Evolutionary conservation across 2,888 invertebrate genomes (phyloP).

Genomic region (Hirtodrosophila duncani): DNA sequence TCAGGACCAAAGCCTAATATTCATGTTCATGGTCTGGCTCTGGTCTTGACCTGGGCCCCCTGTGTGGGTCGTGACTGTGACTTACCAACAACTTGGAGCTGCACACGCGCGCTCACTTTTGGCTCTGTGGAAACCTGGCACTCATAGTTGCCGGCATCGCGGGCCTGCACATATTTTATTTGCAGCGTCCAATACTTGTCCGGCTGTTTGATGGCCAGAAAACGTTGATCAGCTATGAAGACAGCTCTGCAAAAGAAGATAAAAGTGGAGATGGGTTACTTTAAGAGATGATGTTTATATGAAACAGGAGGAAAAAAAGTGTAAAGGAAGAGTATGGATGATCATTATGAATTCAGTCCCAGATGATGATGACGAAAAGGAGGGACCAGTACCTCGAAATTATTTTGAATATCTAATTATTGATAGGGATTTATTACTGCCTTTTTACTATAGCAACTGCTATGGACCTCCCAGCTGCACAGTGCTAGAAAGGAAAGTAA

Average conservation of each 20-base stretch:
- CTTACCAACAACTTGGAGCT: conserved; percentile 94
- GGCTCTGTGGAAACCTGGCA: conserved; percentile 97
- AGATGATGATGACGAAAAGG: no score
- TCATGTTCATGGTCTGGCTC: conserved; percentile 9
- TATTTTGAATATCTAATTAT: no score
- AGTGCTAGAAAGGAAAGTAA: no score
- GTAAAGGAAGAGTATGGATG: no score
- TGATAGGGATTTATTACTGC: no score
- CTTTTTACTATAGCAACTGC: no score
- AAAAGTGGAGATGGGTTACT: no score
- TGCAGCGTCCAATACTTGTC: conserved; percentile 88
- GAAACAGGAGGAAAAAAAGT: no score
- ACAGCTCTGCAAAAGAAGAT: conserved; percentile 80
- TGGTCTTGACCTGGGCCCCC: conserved; percentile 9
- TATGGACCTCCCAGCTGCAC: no score
- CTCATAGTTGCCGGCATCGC: conserved; percentile 94
- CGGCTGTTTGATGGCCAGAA: conserved; percentile 85
- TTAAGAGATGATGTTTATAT: no score
- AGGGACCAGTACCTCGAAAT: no score
- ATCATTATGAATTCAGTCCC: no score
- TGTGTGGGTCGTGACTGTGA: conserved; percentile 56
- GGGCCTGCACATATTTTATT: conserved; percentile 93
- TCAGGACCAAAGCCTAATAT: conserved; percentile 1
- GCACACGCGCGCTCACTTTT: conserved; percentile 95
- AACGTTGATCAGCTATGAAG: conserved; percentile 95